Conservation (phyloP, 2,888 invertebrate species). For the Euzetes globulus region DNA sequence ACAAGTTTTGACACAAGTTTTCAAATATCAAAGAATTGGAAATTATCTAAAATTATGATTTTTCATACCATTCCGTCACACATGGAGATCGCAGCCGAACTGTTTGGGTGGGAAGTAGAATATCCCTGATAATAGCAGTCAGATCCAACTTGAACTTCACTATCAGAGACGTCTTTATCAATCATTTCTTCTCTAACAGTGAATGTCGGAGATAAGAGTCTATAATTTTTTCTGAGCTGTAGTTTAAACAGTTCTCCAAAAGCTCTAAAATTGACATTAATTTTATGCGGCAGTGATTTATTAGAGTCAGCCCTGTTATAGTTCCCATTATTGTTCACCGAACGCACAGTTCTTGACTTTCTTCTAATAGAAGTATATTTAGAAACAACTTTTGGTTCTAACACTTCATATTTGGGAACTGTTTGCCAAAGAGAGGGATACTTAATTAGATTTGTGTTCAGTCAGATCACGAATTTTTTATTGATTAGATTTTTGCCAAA, state of each 20-base stretch:
- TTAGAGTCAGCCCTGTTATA: background rate
- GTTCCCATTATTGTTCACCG: background rate
- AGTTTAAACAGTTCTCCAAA: constrained; percentile 33
- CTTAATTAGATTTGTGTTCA: too few species aligned
- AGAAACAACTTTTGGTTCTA: constrained; percentile 8
- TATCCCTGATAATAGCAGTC: constrained; percentile 41
- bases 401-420: constrained; percentile 24
- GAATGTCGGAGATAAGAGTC: constrained; percentile 34
- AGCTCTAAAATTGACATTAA: constrained; percentile 32
- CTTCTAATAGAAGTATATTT: background rate
- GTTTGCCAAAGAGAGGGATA: background rate
- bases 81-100: constrained; percentile 39
- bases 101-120: constrained; percentile 35
- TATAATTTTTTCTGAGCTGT: constrained; percentile 29
- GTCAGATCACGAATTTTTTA: too few species aligned
- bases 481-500: too few species aligned
- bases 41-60: background rate
- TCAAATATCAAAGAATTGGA: too few species aligned
- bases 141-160: constrained; percentile 22
- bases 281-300: constrained; percentile 20
- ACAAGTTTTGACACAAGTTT: too few species aligned
- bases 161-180: constrained; percentile 10
- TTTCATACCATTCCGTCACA: constrained; percentile 41
- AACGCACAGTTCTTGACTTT: constrained; percentile 16
- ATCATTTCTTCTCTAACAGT: constrained; percentile 20